Evolutionary conservation across 2,113 vertebrate species (phyloP), one percentile per base, ranked within the genome.

Genomic region (Speoplatyrhinus poulsoni): DNA sequence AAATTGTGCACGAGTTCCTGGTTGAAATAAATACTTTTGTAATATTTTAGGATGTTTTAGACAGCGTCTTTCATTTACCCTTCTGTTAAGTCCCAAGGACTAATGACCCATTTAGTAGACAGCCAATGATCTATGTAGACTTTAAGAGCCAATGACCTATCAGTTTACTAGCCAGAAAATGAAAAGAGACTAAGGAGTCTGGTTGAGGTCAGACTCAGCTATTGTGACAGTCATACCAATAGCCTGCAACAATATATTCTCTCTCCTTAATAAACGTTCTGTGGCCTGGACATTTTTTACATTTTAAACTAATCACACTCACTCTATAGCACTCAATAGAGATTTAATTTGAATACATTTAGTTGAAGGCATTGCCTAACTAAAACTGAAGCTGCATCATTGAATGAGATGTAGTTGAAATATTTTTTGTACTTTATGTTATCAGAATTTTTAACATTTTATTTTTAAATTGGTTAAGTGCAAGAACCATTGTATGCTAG

Each of bases 211-310:
- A 59, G 70, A 46, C 8, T 53, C 36, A 69, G 62, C 68, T 62
- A 73, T 52, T 48, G 65, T 61, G 56, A 16, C 49, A 63, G 46
- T 66, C 50, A 54, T 12, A 58, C 16, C n/a, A 70, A 67, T 16
- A 59, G 67, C 65, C 55, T 54, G 36, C 32, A 69, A 72, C 36
- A 33, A 32, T 65, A 9, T 58, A 3, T 10, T 81, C 62, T 64
- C 54, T 76, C 52, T 64, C 53, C 36, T 56, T 67, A 41, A 52
- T 69, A 66, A 62, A 66, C 62, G 15, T 65, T 75, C 69, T 68
- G 56, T 52, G 33, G 56, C 60, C 62, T 73, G 53, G 11, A 67
- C 58, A 32, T 36, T 62, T 78, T 65, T 59, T 0, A 69, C 61
- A 46, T 55, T 67, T 65, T 60, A 12, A 73, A 63, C 7, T 12